A percentile compares a stretch with the other conserved stretches of the same genome.
phyloP scores from a whole-genome alignment of 2,797 vertebrate species.

The Agapornis canus region DNA sequence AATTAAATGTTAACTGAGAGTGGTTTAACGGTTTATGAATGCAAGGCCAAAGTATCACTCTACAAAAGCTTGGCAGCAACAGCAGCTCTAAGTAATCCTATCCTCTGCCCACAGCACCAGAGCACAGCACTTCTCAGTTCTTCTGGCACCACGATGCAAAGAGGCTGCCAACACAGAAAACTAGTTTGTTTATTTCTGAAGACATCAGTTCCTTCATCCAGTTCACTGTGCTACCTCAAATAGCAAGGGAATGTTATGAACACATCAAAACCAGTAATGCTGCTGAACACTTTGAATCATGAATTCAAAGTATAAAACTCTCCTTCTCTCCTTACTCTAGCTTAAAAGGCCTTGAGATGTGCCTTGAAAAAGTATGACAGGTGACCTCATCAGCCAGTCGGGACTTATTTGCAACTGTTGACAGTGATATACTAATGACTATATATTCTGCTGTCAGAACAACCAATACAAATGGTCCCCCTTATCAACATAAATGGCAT shows the following conservation, averaged over 20 bases:
- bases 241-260: background rate
- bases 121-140: background rate
- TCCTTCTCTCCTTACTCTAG: background rate
- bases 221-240: conserved; percentile 33
- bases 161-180: conserved; percentile 36
- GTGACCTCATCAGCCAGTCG: background rate
- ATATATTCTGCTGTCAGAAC: conserved; percentile 3
- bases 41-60: background rate
- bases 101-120: background rate
- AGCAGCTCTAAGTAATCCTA: conserved; percentile 22
- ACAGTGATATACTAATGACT: background rate
- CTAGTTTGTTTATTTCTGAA: conserved; percentile 30
- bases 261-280: background rate
- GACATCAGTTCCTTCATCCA: conserved; percentile 21
- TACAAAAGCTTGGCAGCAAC: conserved; percentile 1
- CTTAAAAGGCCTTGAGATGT: background rate
- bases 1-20: conserved; percentile 33
- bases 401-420: conserved; percentile 2
- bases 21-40: conserved; percentile 16
- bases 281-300: background rate
- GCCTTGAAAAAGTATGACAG: background rate
- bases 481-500: background rate
- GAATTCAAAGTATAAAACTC: background rate
- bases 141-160: background rate
- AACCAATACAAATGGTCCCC: background rate